Conservation (phyloP, 2,113 vertebrate genomes). For the Prunella himalayana region DNA sequence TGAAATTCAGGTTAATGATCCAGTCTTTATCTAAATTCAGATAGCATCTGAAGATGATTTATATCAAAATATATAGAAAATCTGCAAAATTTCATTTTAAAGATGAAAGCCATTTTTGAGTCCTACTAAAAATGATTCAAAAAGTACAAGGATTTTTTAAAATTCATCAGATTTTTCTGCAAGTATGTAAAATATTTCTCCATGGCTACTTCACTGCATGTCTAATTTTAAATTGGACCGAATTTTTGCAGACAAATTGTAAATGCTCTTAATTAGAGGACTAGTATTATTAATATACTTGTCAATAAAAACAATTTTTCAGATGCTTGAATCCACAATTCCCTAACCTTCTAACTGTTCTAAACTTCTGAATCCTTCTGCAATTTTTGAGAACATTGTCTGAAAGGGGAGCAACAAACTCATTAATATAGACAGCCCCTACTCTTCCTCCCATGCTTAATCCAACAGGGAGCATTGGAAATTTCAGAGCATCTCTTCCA, state of each 20-base stretch:
- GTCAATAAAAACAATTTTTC: conserved; percentile 25
- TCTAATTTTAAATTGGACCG: neutral
- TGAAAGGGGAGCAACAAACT: neutral
- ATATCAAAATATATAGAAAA: neutral
- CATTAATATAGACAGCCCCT: neutral
- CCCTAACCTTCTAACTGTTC: conserved; percentile 22
- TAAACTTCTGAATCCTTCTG: neutral
- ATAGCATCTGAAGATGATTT: neutral
- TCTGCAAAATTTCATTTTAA: neutral
- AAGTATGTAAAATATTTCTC: neutral
- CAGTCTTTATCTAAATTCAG: neutral
- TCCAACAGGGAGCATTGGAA: neutral
- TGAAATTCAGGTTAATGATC: neutral
- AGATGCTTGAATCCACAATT: conserved; percentile 12
- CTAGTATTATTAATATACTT: neutral
- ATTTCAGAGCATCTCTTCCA: neutral
- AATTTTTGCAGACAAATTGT: neutral
- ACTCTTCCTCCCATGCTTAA: neutral
- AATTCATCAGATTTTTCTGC: neutral
- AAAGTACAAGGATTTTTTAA: neutral
- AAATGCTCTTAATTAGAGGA: neutral
- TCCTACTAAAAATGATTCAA: neutral
- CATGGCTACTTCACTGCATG: neutral
- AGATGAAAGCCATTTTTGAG: neutral
- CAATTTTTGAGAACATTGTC: neutral